phyloP scores from a whole-genome alignment of 2,888 invertebrate species.

The Coelinius sp. region DNA sequence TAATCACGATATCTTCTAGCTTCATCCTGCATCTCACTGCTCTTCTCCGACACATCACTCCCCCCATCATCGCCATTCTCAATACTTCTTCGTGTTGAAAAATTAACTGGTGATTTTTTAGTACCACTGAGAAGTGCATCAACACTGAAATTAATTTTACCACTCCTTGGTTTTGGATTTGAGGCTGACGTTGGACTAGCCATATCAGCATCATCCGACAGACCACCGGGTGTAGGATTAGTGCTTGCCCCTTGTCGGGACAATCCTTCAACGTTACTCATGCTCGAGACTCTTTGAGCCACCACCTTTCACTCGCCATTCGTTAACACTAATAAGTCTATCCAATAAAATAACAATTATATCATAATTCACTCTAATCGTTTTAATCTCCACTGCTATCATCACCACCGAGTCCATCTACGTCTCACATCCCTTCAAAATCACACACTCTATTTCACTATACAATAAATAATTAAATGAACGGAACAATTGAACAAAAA shows the following conservation, averaged over 20 bases:
- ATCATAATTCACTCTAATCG: neutral
- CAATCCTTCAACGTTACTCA: constrained; percentile 40
- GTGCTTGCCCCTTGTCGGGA: constrained; percentile 43
- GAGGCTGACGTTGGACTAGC: constrained; percentile 64
- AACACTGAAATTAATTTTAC: constrained; percentile 83
- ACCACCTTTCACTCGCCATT: constrained; percentile 56
- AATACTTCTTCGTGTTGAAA: constrained; percentile 42
- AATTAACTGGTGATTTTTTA: constrained; percentile 56
- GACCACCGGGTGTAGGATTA: constrained; percentile 39
- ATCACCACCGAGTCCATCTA: neutral
- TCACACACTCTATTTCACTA: neutral
- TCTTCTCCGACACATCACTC: constrained; percentile 55
- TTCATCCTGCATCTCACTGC: constrained; percentile 58
- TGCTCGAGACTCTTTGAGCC: constrained; percentile 52
- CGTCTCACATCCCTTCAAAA: neutral
- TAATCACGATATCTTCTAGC: constrained; percentile 61
- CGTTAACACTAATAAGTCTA: no score
- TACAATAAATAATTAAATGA: constrained; percentile 6
- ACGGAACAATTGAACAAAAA: neutral
- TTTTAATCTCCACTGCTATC: neutral
- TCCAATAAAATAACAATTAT: constrained; percentile 30
- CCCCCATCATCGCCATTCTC: constrained; percentile 49
- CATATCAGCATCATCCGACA: constrained; percentile 62
- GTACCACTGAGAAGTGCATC: constrained; percentile 75
- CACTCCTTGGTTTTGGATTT: constrained; percentile 65